Conservation (phyloP, 2,888 invertebrate genomes). For the Acronicta psi region DNA sequence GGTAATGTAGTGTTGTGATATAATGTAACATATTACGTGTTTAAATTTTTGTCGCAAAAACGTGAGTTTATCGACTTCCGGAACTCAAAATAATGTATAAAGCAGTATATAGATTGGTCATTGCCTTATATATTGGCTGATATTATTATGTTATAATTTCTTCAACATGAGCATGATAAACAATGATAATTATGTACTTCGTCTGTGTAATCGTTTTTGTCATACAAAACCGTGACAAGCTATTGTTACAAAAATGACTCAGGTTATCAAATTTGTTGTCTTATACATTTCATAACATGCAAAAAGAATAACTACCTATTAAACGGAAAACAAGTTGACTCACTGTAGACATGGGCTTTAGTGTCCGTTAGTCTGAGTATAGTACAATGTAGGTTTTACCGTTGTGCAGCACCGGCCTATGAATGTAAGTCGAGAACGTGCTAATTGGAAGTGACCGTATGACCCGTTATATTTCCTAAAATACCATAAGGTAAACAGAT, state of each 20-base stretch:
- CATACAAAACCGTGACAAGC: slow-evolving; percentile 24
- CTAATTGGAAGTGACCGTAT: slow-evolving; percentile 82
- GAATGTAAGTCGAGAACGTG: slow-evolving; percentile 74
- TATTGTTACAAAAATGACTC: slow-evolving; percentile 22
- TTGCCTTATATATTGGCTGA: too few species aligned
- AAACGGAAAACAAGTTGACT: slow-evolving; percentile 8
- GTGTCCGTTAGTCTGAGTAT: slow-evolving; percentile 47
- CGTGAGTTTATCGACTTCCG: too few species aligned
- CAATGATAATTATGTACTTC: too few species aligned
- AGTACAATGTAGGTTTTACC: slow-evolving; percentile 48
- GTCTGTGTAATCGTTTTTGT: slow-evolving; percentile 6
- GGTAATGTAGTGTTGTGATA: too few species aligned
- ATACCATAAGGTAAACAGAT: slow-evolving; percentile 80
- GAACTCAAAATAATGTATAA: too few species aligned
- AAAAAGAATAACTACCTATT: background rate
- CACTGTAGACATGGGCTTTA: slow-evolving; percentile 7
- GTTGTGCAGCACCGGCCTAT: slow-evolving; percentile 62
- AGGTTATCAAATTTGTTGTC: slow-evolving; percentile 14
- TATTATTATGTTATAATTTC: too few species aligned
- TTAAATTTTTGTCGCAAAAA: too few species aligned
- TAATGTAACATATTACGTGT: too few species aligned
- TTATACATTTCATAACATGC: too few species aligned
- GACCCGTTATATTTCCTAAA: slow-evolving; percentile 85
- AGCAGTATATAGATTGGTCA: too few species aligned
- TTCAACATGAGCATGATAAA: too few species aligned